A percentile compares a stretch with the other conserved stretches of the same genome.
Evolutionary conservation across 37 sponge, comb jelly and placozoan species (phyloP).

Genomic region (Aphrocallistes beatrix): DNA sequence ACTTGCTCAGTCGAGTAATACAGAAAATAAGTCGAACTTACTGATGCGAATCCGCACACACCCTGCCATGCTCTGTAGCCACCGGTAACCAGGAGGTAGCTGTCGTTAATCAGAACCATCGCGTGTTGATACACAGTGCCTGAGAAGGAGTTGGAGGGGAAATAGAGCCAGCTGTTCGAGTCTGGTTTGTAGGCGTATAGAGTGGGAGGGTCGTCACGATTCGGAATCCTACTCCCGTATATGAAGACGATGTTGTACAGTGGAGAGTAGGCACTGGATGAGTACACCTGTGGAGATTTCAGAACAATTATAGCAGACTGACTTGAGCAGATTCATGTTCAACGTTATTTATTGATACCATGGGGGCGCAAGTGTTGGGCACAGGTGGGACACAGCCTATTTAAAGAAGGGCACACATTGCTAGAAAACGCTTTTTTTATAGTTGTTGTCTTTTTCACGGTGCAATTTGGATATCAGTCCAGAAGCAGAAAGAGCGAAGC

Average conservation of each 20-base stretch:
- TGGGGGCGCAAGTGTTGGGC: too few relatives aligned
- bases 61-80: neutral
- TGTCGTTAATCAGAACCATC: slow-evolving; percentile 7
- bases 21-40: neutral
- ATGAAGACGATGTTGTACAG: neutral
- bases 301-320: neutral
- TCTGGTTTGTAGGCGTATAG: neutral
- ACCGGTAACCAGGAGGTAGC: neutral
- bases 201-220: neutral
- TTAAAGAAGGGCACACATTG: too few relatives aligned
- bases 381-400: too few relatives aligned
- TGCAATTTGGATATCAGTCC: too few relatives aligned
- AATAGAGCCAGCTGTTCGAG: neutral
- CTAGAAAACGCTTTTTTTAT: too few relatives aligned
- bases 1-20: neutral
- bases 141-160: neutral
- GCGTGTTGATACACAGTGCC: neutral
- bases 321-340: neutral
- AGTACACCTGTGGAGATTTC: neutral
- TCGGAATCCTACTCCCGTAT: neutral
- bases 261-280: neutral
- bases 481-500: too few relatives aligned
- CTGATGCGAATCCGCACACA: neutral
- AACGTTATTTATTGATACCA: too few relatives aligned
- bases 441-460: too few relatives aligned